Evolutionary conservation across 2,113 vertebrate genomes (phyloP), one percentile per base, ranked within the genome.

Genomic region (Dicentrarchus labrax): DNA sequence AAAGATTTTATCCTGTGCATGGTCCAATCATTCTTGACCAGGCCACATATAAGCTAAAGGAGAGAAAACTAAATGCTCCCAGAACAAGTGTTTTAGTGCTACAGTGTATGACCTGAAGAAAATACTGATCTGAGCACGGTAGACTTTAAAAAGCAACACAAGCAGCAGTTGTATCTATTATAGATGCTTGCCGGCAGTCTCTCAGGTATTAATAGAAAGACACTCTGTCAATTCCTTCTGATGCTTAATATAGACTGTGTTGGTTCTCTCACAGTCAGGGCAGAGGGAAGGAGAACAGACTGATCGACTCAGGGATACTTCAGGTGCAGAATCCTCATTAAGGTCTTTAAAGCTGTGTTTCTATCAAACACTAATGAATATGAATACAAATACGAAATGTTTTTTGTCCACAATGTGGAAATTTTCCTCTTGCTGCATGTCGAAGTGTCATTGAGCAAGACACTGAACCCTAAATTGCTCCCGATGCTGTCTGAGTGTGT

Each of bases 181-280:
- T 86, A 83, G 51, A 89, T 89, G 65, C 16, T 57, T 17, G 72
- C 79, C 30, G 21, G 72, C 70, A 70, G 30, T 69, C 76, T 73
- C 51, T 65, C 64, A 76, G 64, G 59, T 79, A 83, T 82, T 82
- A 83, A 83, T 79, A 87, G 75, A 78, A 47, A 70, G 15, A 64
- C 22, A 45, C 56, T 82, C 54, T n/a, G n/a, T n/a, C n/a, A 43
- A 41, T 60, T 74, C 62, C n/a, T 21, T 75, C 59, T 78, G 75
- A 72, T 56, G 56, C 80, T 76, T 61, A 24, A 78, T 68, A 61
- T 74, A 78, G 69, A 57, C 53, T 59, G 36, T 51, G 66, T 45
- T 41, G 43, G 19, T 75, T 70, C 65, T 70, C 30, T 45, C 45
- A 21, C 21, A 51, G 70, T 48, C 64, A 64, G 62, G 56, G 50